Evolutionary conservation across 2,888 invertebrate genomes (phyloP).

Genomic region (Endomychus coccineus): DNA sequence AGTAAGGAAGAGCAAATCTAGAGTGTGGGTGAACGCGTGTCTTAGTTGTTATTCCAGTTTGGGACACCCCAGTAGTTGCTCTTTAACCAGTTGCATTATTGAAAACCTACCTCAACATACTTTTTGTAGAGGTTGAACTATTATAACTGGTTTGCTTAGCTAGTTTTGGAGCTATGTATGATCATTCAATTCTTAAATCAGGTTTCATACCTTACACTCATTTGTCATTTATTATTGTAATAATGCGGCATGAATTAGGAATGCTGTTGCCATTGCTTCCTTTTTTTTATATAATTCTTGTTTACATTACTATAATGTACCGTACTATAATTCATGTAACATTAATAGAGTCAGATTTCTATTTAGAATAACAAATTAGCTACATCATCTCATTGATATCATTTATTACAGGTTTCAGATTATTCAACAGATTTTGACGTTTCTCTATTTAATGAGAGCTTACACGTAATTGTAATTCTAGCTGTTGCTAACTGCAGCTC

Average conservation of each 20-base stretch:
- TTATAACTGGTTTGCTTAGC: conserved; percentile 35
- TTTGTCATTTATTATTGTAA: conserved; percentile 20
- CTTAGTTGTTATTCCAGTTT: conserved; percentile 36
- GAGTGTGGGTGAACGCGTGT: conserved; percentile 30
- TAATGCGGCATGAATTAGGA: conserved; percentile 9
- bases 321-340: too few relatives aligned
- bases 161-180: conserved; percentile 35
- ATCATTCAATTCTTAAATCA: conserved; percentile 35
- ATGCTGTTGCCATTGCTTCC: too few relatives aligned
- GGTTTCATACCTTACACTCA: conserved; percentile 31
- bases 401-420: too few relatives aligned
- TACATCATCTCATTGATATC: too few relatives aligned
- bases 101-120: conserved; percentile 36
- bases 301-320: too few relatives aligned
- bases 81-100: conserved; percentile 33
- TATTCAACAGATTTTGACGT: too few relatives aligned
- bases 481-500: too few relatives aligned
- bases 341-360: too few relatives aligned
- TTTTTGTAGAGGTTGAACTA: conserved; percentile 35
- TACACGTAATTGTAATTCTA: too few relatives aligned
- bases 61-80: conserved; percentile 31
- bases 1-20: conserved; percentile 20
- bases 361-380: too few relatives aligned
- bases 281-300: too few relatives aligned
- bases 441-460: too few relatives aligned